Evolutionary conservation across 2,797 vertebrate species (phyloP).

Genomic region (Sebastes matsubarae): DNA sequence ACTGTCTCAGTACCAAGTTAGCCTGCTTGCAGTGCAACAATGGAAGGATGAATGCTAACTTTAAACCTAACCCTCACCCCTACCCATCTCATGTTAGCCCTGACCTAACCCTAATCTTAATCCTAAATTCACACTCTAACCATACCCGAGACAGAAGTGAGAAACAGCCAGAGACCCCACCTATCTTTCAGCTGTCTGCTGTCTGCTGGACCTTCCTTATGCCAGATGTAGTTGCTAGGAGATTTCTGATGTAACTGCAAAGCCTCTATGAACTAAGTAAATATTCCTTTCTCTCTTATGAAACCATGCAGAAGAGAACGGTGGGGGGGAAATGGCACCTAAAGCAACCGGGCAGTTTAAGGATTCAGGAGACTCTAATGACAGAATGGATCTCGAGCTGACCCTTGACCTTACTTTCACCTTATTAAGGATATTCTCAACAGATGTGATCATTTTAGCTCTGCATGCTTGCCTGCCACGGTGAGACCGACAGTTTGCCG

Average conservation of each 20-base stretch:
- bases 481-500: background rate
- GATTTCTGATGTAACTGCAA: background rate
- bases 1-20: background rate
- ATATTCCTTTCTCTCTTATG: background rate
- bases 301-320: background rate
- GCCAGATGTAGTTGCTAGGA: conserved; percentile 15
- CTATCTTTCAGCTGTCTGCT: background rate
- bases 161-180: background rate
- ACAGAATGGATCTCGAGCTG: background rate
- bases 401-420: background rate
- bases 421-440: background rate
- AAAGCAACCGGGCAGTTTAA: background rate
- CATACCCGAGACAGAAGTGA: background rate
- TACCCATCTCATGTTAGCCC: background rate
- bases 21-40: background rate
- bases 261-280: background rate
- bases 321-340: background rate
- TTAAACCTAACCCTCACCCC: background rate
- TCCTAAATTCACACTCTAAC: background rate
- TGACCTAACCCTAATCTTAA: background rate
- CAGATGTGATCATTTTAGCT: background rate
- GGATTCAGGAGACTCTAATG: background rate
- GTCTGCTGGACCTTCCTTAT: background rate
- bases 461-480: background rate
- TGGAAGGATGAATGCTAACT: background rate